Conservation (phyloP, 2,797 vertebrate genomes). For the Tarsius wallacei region DNA sequence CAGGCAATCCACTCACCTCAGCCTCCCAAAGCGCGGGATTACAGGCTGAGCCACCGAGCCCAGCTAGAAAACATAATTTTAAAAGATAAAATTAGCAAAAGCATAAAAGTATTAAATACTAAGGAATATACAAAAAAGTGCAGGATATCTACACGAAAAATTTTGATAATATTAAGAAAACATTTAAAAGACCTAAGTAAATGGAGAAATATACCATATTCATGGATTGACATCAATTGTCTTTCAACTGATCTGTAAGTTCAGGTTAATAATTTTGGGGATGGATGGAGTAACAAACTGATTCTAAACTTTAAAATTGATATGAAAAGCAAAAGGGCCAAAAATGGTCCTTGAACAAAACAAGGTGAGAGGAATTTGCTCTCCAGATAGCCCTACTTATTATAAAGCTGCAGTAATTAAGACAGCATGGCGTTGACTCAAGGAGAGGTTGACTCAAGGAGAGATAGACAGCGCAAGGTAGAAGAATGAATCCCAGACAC, state of each 20-base stretch:
- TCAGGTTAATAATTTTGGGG: not conserved
- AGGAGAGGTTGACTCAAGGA: not conserved
- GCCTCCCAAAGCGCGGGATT: no score
- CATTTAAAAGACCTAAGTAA: slow-evolving; percentile 38
- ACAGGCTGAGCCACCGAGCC: no score
- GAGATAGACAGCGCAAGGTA: not conserved
- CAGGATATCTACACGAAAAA: not conserved
- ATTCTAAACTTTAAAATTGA: not conserved
- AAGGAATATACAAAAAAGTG: slow-evolving; percentile 2
- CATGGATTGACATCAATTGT: not conserved
- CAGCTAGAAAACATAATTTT: slow-evolving; percentile 40
- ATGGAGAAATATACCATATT: not conserved
- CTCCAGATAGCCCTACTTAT: not conserved
- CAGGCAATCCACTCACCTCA: no score
- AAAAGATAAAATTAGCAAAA: slow-evolving; percentile 34
- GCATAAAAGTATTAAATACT: slow-evolving; percentile 12
- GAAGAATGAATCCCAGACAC: not conserved
- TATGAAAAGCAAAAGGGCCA: not conserved
- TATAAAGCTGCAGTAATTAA: not conserved
- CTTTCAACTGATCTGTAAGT: not conserved
- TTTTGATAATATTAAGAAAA: slow-evolving; percentile 31
- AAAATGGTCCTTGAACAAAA: not conserved
- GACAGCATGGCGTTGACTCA: not conserved
- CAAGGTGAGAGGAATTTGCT: not conserved
- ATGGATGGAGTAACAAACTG: not conserved